Evolutionary conservation across 35 echinoderm and acorn worm genomes (phyloP), one percentile per base, ranked within the genome.

Genomic region (Hemicentrotus pulcherrimus): DNA sequence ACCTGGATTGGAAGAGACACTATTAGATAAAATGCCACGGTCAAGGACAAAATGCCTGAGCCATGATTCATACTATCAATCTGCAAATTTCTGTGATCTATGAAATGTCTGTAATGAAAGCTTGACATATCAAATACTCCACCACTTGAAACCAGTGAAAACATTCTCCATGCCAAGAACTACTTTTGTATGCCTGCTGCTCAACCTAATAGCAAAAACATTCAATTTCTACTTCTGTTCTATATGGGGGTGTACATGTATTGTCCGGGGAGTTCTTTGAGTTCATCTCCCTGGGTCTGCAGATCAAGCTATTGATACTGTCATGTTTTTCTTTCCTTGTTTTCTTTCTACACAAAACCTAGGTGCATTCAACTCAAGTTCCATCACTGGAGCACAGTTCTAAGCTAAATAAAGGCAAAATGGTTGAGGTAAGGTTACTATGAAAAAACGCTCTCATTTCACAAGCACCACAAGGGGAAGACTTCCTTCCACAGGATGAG

Each of bases 401-500:
- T n/a, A 18, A n/a, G 65, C 65, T 78, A 78, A 78, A 78, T 78
- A 78, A 78, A 78, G 22, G 65, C 28, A n/a, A n/a, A 78, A 78
- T 8, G 22, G 65, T n/a, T n/a, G 65, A 78, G 65, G 65, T 78
- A 78, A 78, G 6, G 65, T 78, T 78, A 78, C 65, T 78, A 78
- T 78, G n/a, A 78, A 78, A 78, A 47, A 90, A 10, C 88, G 9
- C 32, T 90, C 88, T 90, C 88, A 90, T 90, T 90, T 90, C 88
- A 47, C 32, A 90, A 90, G 88, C 24, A 90, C 32, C 88, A 47
- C 88, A 24, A 90, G 32, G 88, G 88, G 88, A 90, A 90, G 14
- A 47, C 88, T 90, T 90, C 88, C 88, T 90, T 90, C 88, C 88
- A 90, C 88, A 90, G 88, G 88, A 90, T 24, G 88, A 90, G 30